Base-by-base conservation (phyloP, 2,113 vertebrate genomes). In the Aptenodytes forsteri region DNA sequence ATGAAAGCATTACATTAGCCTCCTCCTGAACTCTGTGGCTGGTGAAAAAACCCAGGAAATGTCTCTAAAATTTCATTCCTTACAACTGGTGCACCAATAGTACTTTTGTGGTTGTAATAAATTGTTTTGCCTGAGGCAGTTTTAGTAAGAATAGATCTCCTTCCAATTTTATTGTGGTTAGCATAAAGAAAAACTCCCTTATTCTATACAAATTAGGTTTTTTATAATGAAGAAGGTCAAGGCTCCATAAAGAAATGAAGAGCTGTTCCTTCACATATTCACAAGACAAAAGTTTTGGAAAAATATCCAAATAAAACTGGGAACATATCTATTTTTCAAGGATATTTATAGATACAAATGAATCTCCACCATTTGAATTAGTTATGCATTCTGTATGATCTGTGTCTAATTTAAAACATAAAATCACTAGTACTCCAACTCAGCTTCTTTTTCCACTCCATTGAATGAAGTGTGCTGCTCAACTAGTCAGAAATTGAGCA, bases 91-190 rank as follows among this genome's bases (percentile, higher is more conserved):
- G 42, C 15, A 90, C n/a, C 30, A 90, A 79, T 44, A 73, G 8
- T 72, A 83, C 66, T 87, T 92, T 59, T 64, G 80, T 69, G 78
- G 32, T 70, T 73, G 49, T n/a, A 91, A 92, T 89, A 93, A 96
- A 91, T 81, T 55, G 16, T 81, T 93, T 86, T 95, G 59, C 42
- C 55, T 79, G 22, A 61, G 67, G 76, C 56, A 59, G n/a, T 47
- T 92, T 82, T 49, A 91, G 50, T 79, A 90, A 76, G n/a, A 83
- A 82, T 47, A 82, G 29, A 77, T 67, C 38, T 93, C 64, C 64
- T 94, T 94, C 64, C 75, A 93, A 40, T 87, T 96, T 90, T 90
- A 66, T 70, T 96, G 78, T 86, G 75, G 66, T 86, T 77, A 91
- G 18, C 11, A 23, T 76, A 42, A 78, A 89, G 27, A 83, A 84